Evolutionary conservation across 2,113 vertebrate species (phyloP), one percentile per base, ranked within the genome.

Genomic region (Centropus bengalensis): DNA sequence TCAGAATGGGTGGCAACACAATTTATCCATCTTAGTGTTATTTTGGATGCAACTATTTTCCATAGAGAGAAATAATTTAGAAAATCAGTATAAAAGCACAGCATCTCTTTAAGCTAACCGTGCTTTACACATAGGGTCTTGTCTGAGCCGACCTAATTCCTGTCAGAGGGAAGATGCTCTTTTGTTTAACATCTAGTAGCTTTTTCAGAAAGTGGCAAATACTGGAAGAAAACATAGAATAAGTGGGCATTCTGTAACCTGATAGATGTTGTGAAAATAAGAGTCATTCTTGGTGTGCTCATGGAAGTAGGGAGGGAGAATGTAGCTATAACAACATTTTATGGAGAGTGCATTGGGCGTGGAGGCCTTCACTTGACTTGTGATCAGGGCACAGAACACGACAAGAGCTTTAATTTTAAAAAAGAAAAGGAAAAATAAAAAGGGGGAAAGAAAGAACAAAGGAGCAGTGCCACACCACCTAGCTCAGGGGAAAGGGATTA

Each of bases 201-300:
- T 83, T 77, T 94, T 83, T 67, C 79, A 82, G 67, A 62, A 82
- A 80, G 55, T 88, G 88, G 16, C 33, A 80, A 55, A 83, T 32
- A 51, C 20, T 55, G 82, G 67, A 51, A 81, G 68, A 90, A 91
- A 88, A 89, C 11, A 18, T 27, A 14, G 13, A 54, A 19, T 56
- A 47, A 82, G 44, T 30, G n/a, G 14, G 7, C 54, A 38, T 78
- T 78, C 67, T 0, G 0, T 84, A 71, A 91, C 85, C 44, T 74
- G 80, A 59, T 88, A 88, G 13, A 9, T 71, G 14, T 47, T 91
- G 94, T 93, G 80, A 96, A 92, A 93, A 51, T 44, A 82, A 68
- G 77, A 88, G 82, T 52, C 19, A 33, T 71, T 88, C 84, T 86
- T 54, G 32, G 28, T 56, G n/a, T 0, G 0, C 80, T 86, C 26